Percentiles rank a stretch among this genome's conserved stretches.
These are phyloP conservation scores for Tenebrosternarchus preto DNA, from an alignment of 2,113 vertebrate species.

Conservation along the genomic window DNA sequence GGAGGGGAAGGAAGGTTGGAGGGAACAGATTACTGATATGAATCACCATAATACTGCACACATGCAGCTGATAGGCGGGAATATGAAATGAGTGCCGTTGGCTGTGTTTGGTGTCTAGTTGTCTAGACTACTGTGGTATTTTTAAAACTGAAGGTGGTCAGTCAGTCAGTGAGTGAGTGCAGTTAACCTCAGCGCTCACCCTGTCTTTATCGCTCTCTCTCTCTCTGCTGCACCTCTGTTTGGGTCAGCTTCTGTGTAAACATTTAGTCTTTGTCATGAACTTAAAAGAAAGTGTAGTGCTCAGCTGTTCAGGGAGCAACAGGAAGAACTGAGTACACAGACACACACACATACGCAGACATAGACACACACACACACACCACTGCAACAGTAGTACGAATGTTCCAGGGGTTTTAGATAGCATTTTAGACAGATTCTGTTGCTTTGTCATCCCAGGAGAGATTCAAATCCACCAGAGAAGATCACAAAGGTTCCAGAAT, in stretches of 20 bases:
- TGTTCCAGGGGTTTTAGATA: background rate
- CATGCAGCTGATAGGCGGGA: slow-evolving; percentile 44
- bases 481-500: too few relatives aligned
- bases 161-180: slow-evolving; percentile 21
- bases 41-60: slow-evolving; percentile 52
- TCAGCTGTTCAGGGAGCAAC: slow-evolving; percentile 8
- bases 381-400: too few relatives aligned
- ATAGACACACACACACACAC: too few relatives aligned
- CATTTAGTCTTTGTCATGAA: slow-evolving; percentile 1
- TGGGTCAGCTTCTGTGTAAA: background rate
- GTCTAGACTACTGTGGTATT: slow-evolving; percentile 31
- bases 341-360: background rate
- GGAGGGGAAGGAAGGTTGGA: slow-evolving; percentile 40
- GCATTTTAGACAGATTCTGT: too few relatives aligned
- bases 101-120: slow-evolving; percentile 36
- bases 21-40: slow-evolving; percentile 55
- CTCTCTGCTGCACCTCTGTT: background rate
- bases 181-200: slow-evolving; percentile 24
- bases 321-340: background rate
- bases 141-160: slow-evolving; percentile 41
- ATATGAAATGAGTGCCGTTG: slow-evolving; percentile 48
- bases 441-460: background rate
- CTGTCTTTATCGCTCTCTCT: slow-evolving; percentile 7
- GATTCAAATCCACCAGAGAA: too few relatives aligned
- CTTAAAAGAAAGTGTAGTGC: slow-evolving; percentile 20